Conservation (phyloP, 2,797 vertebrate species). For the Nannoperca obscura region DNA sequence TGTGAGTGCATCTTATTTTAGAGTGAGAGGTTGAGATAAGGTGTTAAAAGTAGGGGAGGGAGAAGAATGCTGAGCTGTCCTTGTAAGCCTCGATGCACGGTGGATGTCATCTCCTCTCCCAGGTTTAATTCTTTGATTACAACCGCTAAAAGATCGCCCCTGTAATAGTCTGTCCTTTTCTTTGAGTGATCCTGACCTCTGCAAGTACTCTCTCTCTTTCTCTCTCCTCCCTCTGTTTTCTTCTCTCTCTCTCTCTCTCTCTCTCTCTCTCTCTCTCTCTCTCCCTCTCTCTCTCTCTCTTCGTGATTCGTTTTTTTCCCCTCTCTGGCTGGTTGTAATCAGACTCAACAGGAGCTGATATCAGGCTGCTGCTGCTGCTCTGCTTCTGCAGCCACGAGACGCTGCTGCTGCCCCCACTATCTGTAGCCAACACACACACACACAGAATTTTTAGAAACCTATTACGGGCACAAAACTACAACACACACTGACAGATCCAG, state of each 20-base stretch:
- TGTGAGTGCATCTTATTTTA: conserved; percentile 82
- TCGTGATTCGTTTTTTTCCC: conserved; percentile 18
- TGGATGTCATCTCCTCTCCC: conserved; percentile 47
- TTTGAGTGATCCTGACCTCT: conserved; percentile 49
- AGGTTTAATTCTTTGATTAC: conserved; percentile 57
- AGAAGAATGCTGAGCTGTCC: conserved; percentile 71
- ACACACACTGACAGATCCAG: conserved; percentile 10
- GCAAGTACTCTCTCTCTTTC: conserved; percentile 8
- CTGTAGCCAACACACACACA: conserved; percentile 24
- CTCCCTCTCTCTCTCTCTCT: conserved; percentile 23
- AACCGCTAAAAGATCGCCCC: conserved; percentile 6
- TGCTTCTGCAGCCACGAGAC: conserved; percentile 55
- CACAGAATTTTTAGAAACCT: conserved; percentile 6
- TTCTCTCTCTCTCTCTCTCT: conserved; percentile 11
- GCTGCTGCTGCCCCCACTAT: conserved; percentile 40
- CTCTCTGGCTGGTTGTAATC: conserved; percentile 65
- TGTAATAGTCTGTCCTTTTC: conserved; percentile 28
- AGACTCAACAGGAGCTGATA: conserved; percentile 71
- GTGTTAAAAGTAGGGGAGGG: conserved; percentile 72
- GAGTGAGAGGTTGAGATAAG: conserved; percentile 79
- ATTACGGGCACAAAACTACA: conserved; percentile 10
- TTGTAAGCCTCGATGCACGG: conserved; percentile 46
- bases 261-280: conserved; percentile 19
- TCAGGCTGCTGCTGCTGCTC: conserved; percentile 58
- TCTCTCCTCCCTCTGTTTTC: conserved; percentile 18